A percentile compares a stretch with the other conserved stretches of the same genome.
Evolutionary conservation across 2,113 vertebrate species (phyloP).

Genomic region (Onychostruthus taczanowskii): DNA sequence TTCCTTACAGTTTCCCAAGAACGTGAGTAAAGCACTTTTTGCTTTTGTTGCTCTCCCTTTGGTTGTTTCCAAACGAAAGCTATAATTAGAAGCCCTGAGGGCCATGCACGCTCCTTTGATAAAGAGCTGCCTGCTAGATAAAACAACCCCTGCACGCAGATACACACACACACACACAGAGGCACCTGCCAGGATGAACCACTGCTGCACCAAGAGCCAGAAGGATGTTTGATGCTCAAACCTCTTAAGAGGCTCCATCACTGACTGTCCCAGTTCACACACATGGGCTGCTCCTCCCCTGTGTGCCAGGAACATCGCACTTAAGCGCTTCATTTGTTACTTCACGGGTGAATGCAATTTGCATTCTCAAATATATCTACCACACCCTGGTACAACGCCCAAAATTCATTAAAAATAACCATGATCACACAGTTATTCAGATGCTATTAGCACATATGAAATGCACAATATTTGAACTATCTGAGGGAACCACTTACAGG

Average conservation of each 20-base stretch:
- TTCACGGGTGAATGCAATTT: background rate
- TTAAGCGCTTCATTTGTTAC: background rate
- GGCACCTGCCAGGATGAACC: background rate
- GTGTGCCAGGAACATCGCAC: background rate
- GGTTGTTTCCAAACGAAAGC: constrained; percentile 57
- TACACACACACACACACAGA: background rate
- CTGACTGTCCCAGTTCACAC: background rate
- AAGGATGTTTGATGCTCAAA: constrained; percentile 12
- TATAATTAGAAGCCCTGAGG: constrained; percentile 66
- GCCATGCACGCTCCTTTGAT: constrained; percentile 61
- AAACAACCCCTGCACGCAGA: background rate
- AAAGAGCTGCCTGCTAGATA: constrained; percentile 45
- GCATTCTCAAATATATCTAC: background rate
- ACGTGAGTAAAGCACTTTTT: background rate
- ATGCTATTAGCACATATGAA: background rate
- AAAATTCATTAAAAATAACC: background rate
- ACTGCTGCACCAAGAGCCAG: background rate
- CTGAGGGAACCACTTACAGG: background rate
- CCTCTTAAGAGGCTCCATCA: background rate
- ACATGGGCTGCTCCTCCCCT: background rate
- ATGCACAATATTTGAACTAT: background rate
- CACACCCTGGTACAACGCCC: background rate
- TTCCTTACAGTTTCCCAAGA: constrained; percentile 4
- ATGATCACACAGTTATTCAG: fast-evolving
- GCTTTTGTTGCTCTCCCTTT: constrained; percentile 34